Conservation (phyloP, 2,888 invertebrate genomes). For the Sylvicola cinctus region DNA sequence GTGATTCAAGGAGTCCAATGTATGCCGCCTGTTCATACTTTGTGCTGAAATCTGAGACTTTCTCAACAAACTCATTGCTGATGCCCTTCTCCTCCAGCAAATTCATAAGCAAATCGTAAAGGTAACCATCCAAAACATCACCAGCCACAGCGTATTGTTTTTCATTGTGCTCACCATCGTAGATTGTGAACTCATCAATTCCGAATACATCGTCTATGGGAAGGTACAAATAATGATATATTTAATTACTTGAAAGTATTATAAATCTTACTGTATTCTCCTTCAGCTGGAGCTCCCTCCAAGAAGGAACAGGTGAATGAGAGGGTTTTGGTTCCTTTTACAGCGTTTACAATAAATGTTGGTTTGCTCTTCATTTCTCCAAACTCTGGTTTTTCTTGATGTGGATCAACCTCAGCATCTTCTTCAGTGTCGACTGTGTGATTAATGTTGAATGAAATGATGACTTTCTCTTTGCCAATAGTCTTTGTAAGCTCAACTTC, state of each 20-base stretch:
- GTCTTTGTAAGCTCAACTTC: conserved; percentile 67
- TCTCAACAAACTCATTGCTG: conserved; percentile 78
- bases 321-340: conserved; percentile 53
- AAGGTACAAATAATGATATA: conserved; percentile 4
- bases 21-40: conserved; percentile 85
- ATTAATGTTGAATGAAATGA: conserved; percentile 77
- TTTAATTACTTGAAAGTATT: neutral
- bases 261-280: conserved; percentile 42
- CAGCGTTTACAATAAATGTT: conserved; percentile 72
- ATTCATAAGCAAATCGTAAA: conserved; percentile 89
- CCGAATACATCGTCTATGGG: conserved; percentile 69
- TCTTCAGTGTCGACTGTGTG: conserved; percentile 74
- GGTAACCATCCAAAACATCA: conserved; percentile 83
- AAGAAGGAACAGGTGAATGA: conserved; percentile 73
- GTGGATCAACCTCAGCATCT: conserved; percentile 38
- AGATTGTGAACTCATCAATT: conserved; percentile 83
- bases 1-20: conserved; percentile 64
- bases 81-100: conserved; percentile 90
- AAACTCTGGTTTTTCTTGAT: conserved; percentile 47
- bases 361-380: conserved; percentile 82
- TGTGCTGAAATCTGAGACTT: conserved; percentile 73
- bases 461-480: conserved; percentile 44
- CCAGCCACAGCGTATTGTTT: conserved; percentile 80
- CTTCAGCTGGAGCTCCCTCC: conserved; percentile 38
- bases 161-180: conserved; percentile 71